phyloP scores from a whole-genome alignment of 2,888 invertebrate species.

The Tetheella fluctuosa region DNA sequence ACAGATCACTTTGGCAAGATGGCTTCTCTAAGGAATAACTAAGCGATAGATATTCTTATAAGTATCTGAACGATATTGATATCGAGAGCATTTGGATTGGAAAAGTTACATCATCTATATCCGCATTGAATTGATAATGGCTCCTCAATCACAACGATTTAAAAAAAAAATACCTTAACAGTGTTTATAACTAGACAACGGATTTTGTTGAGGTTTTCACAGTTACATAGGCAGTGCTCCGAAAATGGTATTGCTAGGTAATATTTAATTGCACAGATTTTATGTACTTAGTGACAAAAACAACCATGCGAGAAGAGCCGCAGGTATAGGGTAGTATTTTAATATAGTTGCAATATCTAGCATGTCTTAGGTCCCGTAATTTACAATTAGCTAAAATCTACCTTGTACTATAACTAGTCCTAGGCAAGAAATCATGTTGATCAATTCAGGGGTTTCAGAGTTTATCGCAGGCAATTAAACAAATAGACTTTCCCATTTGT shows the following conservation, averaged over 20 bases:
- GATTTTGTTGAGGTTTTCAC: too few relatives aligned
- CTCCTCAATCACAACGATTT: neutral
- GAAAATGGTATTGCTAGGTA: too few relatives aligned
- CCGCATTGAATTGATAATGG: neutral
- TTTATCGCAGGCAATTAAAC: constrained; percentile 11
- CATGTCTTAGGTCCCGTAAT: neutral
- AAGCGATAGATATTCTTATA: neutral
- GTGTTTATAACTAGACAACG: too few relatives aligned
- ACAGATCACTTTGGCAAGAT: neutral
- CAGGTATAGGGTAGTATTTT: too few relatives aligned
- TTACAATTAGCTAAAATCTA: constrained; percentile 7
- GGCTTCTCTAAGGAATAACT: neutral
- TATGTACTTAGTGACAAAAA: too few relatives aligned
- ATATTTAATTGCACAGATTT: too few relatives aligned
- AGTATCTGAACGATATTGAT: neutral
- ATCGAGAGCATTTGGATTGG: neutral
- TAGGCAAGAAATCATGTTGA: neutral
- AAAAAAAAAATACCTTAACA: neutral
- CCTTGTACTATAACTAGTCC: neutral
- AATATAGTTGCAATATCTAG: neutral
- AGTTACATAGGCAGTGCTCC: too few relatives aligned
- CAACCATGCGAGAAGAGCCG: too few relatives aligned
- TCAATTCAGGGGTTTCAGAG: constrained; percentile 4
- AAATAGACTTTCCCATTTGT: constrained; percentile 9
- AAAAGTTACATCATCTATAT: neutral